Conservation (phyloP, 1,140 invertebrate genomes). For the Uloborus diversus region DNA sequence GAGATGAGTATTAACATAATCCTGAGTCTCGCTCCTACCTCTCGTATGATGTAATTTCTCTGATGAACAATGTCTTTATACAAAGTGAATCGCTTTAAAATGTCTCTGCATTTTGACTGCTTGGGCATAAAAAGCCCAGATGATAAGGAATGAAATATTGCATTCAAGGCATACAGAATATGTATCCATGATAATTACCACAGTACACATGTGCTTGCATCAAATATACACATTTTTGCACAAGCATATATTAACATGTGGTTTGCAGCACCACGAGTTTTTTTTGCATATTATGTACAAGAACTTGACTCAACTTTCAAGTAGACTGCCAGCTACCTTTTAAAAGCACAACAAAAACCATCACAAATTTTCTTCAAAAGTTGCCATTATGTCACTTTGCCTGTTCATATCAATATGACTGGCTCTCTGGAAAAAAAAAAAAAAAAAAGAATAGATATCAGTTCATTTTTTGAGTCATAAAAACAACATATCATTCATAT, state of each 20-base stretch:
- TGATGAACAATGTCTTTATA: slow-evolving; percentile 35
- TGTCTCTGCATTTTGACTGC: slow-evolving; percentile 12
- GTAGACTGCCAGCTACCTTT: background rate
- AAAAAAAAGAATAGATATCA: slow-evolving; percentile 31
- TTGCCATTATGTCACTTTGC: slow-evolving; percentile 97
- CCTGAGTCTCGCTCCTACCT: slow-evolving; percentile 31
- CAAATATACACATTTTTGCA: background rate
- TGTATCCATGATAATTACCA: slow-evolving; percentile 16
- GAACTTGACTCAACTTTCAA: background rate
- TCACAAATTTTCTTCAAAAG: slow-evolving; percentile 92
- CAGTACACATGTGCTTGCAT: background rate
- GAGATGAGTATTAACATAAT: background rate
- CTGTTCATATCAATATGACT: slow-evolving; percentile 97
- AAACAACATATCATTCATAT: background rate
- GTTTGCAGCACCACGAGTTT: slow-evolving; percentile 2
- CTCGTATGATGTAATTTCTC: slow-evolving; percentile 19
- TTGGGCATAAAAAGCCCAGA: slow-evolving; percentile 5
- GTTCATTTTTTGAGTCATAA: too few species aligned
- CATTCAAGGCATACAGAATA: slow-evolving; percentile 43
- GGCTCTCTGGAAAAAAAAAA: slow-evolving; percentile 81
- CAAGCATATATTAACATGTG: slow-evolving; percentile 16
- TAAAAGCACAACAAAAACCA: slow-evolving; percentile 25
- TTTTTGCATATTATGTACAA: background rate
- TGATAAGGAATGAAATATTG: slow-evolving; percentile 41
- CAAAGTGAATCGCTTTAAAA: slow-evolving; percentile 36